Evolutionary conservation across 2,888 invertebrate species (phyloP).

Genomic region (Drosophila fulvimacula): DNA sequence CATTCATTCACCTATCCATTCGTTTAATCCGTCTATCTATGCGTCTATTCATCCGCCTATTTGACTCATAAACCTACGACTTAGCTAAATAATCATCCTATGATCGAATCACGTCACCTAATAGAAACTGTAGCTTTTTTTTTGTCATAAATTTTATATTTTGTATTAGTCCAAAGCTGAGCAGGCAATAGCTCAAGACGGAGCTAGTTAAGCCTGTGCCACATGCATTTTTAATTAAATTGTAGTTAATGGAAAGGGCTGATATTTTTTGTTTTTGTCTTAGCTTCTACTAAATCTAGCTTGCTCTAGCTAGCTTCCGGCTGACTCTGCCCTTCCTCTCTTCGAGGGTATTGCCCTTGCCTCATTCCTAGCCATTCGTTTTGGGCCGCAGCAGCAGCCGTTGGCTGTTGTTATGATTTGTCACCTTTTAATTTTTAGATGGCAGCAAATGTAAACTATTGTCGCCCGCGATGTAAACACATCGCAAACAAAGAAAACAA

Average conservation of each 20-base stretch:
- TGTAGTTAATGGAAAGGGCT: background rate
- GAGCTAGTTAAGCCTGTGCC: background rate
- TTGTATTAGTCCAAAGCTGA: background rate
- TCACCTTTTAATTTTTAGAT: constrained; percentile 78
- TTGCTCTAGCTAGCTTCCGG: background rate
- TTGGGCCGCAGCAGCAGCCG: constrained; percentile 4
- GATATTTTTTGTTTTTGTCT: too few species aligned
- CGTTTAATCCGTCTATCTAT: background rate
- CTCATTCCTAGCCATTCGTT: constrained; percentile 14
- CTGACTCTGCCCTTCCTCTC: background rate
- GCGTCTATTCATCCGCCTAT: background rate
- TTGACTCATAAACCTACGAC: too few species aligned
- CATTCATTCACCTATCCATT: background rate
- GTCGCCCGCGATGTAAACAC: constrained; percentile 73
- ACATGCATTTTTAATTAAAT: background rate
- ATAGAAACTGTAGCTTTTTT: background rate
- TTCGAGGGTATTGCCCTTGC: constrained; percentile 52
- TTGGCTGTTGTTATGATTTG: constrained; percentile 72
- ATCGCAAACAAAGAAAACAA: constrained; percentile 66
- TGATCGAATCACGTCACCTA: background rate
- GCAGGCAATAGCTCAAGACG: background rate
- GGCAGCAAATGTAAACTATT: constrained; percentile 76
- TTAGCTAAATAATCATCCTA: background rate
- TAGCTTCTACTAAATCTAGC: too few species aligned
- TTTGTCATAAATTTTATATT: too few species aligned